Evolutionary conservation across 1,140 invertebrate species (phyloP).

Genomic region (Brachionus plicatilis): DNA sequence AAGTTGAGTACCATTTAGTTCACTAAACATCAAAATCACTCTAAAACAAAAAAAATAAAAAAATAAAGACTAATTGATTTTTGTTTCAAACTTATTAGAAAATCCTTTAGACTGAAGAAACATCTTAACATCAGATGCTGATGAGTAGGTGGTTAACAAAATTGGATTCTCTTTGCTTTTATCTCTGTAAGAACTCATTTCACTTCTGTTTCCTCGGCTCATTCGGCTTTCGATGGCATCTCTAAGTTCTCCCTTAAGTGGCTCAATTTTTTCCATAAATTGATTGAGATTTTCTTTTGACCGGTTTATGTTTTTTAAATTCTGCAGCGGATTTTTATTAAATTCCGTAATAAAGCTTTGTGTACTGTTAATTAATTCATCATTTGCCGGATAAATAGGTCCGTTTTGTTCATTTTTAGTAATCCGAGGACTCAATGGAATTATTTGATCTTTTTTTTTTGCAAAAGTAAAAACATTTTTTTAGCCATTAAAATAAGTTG

Average conservation of each 20-base stretch:
- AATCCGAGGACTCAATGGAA: neutral
- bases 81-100: slow-evolving; percentile 56
- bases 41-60: slow-evolving; percentile 45
- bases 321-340: neutral
- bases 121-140: slow-evolving; percentile 64
- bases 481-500: neutral
- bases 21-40: slow-evolving; percentile 63
- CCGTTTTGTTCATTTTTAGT: neutral
- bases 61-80: too few relatives aligned
- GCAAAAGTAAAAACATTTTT: neutral
- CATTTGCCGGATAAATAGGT: neutral
- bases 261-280: neutral
- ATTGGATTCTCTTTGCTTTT: neutral
- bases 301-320: neutral
- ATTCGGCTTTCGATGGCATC: neutral
- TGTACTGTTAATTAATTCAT: neutral
- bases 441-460: neutral
- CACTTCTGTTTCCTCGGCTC: neutral
- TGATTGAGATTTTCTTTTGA: neutral
- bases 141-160: neutral
- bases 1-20: slow-evolving; percentile 65
- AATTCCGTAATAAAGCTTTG: neutral
- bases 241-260: neutral
- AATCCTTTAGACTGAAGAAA: slow-evolving; percentile 74
- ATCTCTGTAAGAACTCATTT: neutral